Percentiles rank a stretch among this genome's conserved stretches.
phyloP scores from a whole-genome alignment of 2,797 vertebrate species.

The Hydrolagus colliei region DNA sequence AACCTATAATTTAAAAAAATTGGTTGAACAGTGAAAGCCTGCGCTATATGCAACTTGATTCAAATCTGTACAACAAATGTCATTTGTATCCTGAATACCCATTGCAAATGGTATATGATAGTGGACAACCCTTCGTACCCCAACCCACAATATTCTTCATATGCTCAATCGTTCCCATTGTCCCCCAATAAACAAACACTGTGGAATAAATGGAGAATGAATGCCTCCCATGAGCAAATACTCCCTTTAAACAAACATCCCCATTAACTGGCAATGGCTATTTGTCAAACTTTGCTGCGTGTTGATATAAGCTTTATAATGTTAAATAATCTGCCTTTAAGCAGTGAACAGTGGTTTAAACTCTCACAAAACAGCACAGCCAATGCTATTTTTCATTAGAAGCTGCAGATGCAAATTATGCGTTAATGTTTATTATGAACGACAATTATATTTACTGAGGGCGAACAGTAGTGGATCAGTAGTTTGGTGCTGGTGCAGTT shows the following conservation, averaged over 20 bases:
- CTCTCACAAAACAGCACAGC: background rate
- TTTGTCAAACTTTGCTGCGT: background rate
- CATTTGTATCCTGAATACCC: too few relatives aligned
- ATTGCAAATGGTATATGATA: background rate
- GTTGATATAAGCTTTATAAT: too few relatives aligned
- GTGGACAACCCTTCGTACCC: background rate
- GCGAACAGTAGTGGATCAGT: background rate
- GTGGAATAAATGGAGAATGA: background rate
- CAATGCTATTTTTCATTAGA: background rate
- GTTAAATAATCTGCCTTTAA: background rate
- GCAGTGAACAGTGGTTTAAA: background rate
- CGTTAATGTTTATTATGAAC: background rate
- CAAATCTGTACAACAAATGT: too few relatives aligned
- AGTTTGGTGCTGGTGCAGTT: too few relatives aligned
- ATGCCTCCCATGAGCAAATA: background rate
- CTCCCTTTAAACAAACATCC: background rate
- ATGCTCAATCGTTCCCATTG: background rate
- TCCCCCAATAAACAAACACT: background rate
- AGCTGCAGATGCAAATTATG: background rate
- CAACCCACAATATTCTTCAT: background rate
- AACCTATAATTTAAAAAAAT: too few relatives aligned
- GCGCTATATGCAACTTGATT: too few relatives aligned
- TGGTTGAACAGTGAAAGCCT: too few relatives aligned
- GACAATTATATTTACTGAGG: background rate
- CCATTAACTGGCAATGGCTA: slow-evolving; percentile 11